phyloP scores from a whole-genome alignment of 2,797 vertebrate species.

The Artibeus jamaicensis region DNA sequence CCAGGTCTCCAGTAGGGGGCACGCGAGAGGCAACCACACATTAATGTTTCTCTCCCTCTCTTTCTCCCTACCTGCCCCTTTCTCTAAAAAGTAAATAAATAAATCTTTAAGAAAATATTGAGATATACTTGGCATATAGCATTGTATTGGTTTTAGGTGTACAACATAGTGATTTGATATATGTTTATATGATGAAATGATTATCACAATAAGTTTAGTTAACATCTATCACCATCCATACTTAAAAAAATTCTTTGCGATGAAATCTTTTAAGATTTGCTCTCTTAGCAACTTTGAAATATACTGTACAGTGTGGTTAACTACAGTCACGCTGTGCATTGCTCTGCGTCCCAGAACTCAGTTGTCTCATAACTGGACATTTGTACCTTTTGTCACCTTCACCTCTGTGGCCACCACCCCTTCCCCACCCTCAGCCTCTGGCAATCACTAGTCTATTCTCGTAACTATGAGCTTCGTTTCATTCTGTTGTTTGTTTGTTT shows the following conservation, averaged over 20 bases:
- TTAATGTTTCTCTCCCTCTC: too few species aligned
- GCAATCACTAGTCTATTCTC: background rate
- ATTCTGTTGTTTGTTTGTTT: background rate
- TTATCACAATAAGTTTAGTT: background rate
- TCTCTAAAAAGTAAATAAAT: too few species aligned
- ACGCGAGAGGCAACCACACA: too few species aligned
- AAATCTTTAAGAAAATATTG: background rate
- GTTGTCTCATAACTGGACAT: background rate
- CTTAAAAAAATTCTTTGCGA: background rate
- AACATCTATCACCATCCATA: background rate
- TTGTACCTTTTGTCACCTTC: background rate
- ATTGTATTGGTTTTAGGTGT: background rate
- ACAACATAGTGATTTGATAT: background rate
- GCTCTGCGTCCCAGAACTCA: background rate
- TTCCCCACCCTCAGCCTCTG: too few species aligned
- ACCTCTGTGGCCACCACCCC: background rate
- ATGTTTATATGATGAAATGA: background rate
- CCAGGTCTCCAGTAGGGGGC: too few species aligned
- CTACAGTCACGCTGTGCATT: background rate
- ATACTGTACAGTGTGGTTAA: background rate
- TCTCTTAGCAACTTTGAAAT: background rate
- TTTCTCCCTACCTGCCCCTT: too few species aligned
- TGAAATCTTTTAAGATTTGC: background rate
- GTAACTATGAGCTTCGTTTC: background rate
- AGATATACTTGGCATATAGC: background rate